phyloP scores from a whole-genome alignment of 1,140 invertebrate species.

The Oncopodura yosiiana region DNA sequence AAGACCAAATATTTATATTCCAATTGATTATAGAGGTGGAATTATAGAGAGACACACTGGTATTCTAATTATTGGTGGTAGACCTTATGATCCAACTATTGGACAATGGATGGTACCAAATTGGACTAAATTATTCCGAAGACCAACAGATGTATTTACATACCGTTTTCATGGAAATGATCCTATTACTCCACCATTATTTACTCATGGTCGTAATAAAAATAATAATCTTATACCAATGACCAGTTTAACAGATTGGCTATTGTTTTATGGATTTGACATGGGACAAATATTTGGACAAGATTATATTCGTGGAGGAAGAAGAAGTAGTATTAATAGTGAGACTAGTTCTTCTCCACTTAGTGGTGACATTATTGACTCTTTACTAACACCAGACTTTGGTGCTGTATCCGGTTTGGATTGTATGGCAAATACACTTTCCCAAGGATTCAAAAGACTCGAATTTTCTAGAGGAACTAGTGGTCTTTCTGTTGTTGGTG shows the following conservation, averaged over 20 bases:
- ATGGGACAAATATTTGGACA: slow-evolving; percentile 73
- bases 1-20: slow-evolving; percentile 80
- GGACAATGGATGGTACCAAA: slow-evolving; percentile 91
- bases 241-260: slow-evolving; percentile 58
- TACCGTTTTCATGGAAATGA: slow-evolving; percentile 87
- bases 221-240: slow-evolving; percentile 64
- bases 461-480: slow-evolving; percentile 70
- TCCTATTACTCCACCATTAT: slow-evolving; percentile 76
- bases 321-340: no score
- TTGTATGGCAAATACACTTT: slow-evolving; percentile 72
- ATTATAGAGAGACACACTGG: slow-evolving; percentile 72
- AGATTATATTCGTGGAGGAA: slow-evolving; percentile 60
- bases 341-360: no score
- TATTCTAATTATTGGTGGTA: slow-evolving; percentile 68
- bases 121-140: slow-evolving; percentile 72
- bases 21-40: slow-evolving; percentile 86
- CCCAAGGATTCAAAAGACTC: slow-evolving; percentile 66
- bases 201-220: slow-evolving; percentile 50
- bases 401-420: slow-evolving; percentile 77
- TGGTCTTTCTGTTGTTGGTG: no score
- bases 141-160: slow-evolving; percentile 79
- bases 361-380: slow-evolving; percentile 24
- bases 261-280: slow-evolving; percentile 78
- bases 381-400: slow-evolving; percentile 67
- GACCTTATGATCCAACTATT: slow-evolving; percentile 82